Evolutionary conservation across 2,888 invertebrate species (phyloP), one percentile per base, ranked within the genome.

Genomic region (Fragum fragum): DNA sequence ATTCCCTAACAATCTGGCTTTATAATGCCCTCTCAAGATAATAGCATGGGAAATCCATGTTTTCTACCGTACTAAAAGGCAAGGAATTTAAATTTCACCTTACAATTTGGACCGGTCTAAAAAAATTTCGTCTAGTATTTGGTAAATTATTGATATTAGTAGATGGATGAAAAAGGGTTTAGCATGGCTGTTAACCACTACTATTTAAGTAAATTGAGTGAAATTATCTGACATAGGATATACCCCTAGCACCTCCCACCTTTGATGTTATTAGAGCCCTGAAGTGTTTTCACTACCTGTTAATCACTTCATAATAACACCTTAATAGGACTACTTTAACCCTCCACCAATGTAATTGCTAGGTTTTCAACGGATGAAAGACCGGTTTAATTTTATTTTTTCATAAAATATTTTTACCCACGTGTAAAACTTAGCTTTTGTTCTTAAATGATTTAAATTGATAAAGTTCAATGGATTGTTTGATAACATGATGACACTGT

Each of bases 261-360:
- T 63, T 63, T 63, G 63, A 63, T 32, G 63, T 63, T 63, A 63
- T 63, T 36, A 28, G 63, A 28, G 36, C 63, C 63, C 63, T 21
- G 36, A 63, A 63, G 63, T 63, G 63, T 32, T 63, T 63, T 63
- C n/a, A 63, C 36, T 28, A 36, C 63, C 18, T 63, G 28, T 32
- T 32, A 63, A 63, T 63, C 23, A 63, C 63, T 18, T 32, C 32
- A 63, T 63, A 63, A 63, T 63, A 63, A 63, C 63, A 63, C 36
- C 63, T 28, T 32, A 32, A 63, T 36, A 28, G 28, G 36, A 9
- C 29, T n/a, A 63, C 29, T 63, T 63, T n/a, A 32, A 63, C 36
- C 63, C 21, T 36, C 32, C 28, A 63, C 23, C 23, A 9, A 63
- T 63, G 63, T 63, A 32, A 63, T 63, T 63, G 23, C 23, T 18